Evolutionary conservation across 2,888 invertebrate species (phyloP).

Genomic region (Pachycephus smyrnensis): DNA sequence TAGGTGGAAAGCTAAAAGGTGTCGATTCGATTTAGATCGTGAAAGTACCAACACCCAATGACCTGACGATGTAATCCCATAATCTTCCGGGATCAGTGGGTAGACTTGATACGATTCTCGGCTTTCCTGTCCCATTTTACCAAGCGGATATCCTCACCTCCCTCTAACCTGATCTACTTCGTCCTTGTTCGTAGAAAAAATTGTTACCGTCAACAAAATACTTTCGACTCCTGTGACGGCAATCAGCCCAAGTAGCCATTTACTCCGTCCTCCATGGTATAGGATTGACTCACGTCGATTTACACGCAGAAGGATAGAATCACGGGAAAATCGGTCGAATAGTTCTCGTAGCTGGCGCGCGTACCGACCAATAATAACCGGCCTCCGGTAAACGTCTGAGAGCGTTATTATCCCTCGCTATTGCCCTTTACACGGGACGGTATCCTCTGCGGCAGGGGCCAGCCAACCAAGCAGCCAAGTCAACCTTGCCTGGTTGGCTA

Average conservation of each 20-base stretch:
- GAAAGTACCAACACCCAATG: neutral
- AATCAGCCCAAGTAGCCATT: neutral
- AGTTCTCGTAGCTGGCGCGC: neutral
- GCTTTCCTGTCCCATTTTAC: neutral
- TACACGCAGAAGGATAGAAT: neutral
- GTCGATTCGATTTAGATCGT: neutral
- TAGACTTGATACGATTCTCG: too few species aligned
- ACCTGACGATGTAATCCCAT: neutral
- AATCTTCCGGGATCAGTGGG: neutral
- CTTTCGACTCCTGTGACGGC: neutral
- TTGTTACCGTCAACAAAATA: neutral
- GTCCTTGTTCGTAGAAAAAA: neutral
- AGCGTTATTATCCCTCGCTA: conserved; percentile 37
- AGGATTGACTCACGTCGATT: neutral
- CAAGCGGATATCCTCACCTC: neutral
- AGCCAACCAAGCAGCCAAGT: neutral
- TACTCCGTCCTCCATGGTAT: neutral
- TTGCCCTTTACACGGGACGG: conserved; percentile 31
- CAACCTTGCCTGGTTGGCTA: neutral
- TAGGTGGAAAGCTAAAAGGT: neutral
- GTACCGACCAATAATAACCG: conserved; percentile 36
- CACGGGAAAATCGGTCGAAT: neutral
- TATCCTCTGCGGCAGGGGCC: neutral
- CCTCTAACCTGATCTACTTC: neutral
- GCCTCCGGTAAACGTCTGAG: conserved; percentile 35